Evolutionary conservation across 2,113 vertebrate genomes (phyloP), one percentile per base, ranked within the genome.

Genomic region (Ceratotherium simum): DNA sequence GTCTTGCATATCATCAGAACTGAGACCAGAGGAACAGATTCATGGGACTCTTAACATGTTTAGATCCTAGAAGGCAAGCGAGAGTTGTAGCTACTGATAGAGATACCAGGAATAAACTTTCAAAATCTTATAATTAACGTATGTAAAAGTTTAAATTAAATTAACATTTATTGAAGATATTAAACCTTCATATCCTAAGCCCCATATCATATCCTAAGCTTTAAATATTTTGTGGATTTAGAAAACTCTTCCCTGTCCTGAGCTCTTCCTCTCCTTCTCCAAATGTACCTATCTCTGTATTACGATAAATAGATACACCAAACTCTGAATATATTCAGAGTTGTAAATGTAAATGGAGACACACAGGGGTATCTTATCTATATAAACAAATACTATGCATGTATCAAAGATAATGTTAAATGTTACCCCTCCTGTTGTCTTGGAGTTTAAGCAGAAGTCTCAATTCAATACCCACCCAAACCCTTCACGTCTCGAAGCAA

Each of bases 1-100:
- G 98, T 99, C 99, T 99, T 99, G 98, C 99, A 99, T 99, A 99
- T 99, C 98, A 99, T 99, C 98, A 99, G 98, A 81, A 95, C 80
- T 36, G 98, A 99, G 99, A 99, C 99, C 99, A 99, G 99, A 99
- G 98, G 98, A 99, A 98, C 98, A 99, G 99, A 99, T 99, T 99
- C 99, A 99, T 98, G 97, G 98, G 98, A 98, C 99, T 98, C 98
- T 98, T 98, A 98, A 98, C 97, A 98, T 98, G 98, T 98, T 99
- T 99, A 99, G 97, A 98, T 99, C 98, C 98, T 98, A 98, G 98
- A 99, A 98, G 98, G 98, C 97, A 98, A 99, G 98, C 60, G 97
- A 98, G 98, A 98, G 98, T 98, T 98, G 93, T 98, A 98, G 97
- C 98, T 98, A 98, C 98, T 99, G 99, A 98, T 98, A 98, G 98